Percentiles rank a stretch among this genome's conserved stretches.
These are phyloP conservation scores for Eidolon dupreanum DNA, from an alignment of 2,797 vertebrate genomes.

Conservation along the genomic window DNA sequence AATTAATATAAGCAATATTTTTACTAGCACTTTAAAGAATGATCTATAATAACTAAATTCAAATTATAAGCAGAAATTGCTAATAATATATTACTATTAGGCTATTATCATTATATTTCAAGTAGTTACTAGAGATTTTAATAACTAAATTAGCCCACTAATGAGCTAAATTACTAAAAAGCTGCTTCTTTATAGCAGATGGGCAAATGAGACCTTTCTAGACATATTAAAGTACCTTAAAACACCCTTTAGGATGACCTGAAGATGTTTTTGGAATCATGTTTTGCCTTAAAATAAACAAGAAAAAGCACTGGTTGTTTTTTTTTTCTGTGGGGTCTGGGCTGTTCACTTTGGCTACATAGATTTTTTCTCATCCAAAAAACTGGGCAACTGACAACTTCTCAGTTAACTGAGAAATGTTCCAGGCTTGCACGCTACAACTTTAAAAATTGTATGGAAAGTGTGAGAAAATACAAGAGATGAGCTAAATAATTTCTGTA, in stretches of 20 bases:
- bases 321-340: not conserved
- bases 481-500: constrained; percentile 9
- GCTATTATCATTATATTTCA: constrained; percentile 24
- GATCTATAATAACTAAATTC: constrained; percentile 18
- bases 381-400: not conserved
- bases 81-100: constrained; percentile 3
- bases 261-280: not conserved
- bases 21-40: constrained; percentile 44
- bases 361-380: not conserved
- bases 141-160: not conserved
- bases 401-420: not conserved
- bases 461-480: not conserved
- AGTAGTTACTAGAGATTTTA: constrained; percentile 49
- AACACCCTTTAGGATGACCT: not conserved
- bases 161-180: constrained; percentile 11
- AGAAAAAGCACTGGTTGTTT: not conserved
- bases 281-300: constrained; percentile 15
- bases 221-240: constrained; percentile 3
- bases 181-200: not conserved
- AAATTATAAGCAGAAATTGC: constrained; percentile 30
- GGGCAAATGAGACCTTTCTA: not conserved
- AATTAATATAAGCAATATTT: not conserved
- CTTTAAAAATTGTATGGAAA: not conserved
- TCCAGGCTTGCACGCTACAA: not conserved
- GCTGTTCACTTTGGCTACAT: not conserved